Percentiles rank a stretch among this genome's conserved stretches.
Evolutionary conservation across 2,797 vertebrate genomes (phyloP).

Genomic region (Vireo griseus): DNA sequence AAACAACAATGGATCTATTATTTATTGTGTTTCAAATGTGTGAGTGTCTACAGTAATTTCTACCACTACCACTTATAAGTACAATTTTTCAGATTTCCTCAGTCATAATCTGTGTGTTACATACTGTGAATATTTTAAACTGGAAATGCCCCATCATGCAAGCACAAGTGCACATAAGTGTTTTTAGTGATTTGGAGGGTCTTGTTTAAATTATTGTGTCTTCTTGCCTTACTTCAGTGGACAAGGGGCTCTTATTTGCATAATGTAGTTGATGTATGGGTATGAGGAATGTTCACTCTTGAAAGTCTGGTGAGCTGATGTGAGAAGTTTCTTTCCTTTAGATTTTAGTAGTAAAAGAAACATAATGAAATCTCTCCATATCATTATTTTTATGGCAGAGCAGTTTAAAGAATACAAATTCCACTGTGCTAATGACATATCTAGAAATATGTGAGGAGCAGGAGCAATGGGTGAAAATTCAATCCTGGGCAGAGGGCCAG

Average conservation of each 20-base stretch:
- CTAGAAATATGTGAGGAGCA: conserved; percentile 6
- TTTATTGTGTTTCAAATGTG: neutral
- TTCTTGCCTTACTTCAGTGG: neutral
- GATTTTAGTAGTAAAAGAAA: neutral
- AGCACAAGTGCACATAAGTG: neutral
- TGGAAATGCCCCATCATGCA: neutral
- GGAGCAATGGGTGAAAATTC: conserved; percentile 42
- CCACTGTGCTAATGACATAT: conserved; percentile 7
- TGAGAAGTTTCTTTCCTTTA: neutral
- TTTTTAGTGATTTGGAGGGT: neutral
- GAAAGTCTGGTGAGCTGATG: neutral
- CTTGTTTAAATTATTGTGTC: neutral
- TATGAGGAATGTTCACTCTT: neutral
- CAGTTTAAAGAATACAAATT: conserved; percentile 20
- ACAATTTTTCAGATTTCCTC: neutral
- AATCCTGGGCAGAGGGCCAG: conserved; percentile 40
- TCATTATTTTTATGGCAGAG: conserved; percentile 10
- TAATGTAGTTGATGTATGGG: neutral
- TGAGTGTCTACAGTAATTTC: neutral
- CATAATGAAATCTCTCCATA: neutral
- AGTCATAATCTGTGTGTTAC: neutral
- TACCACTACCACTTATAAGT: neutral
- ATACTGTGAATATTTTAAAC: neutral
- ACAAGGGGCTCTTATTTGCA: neutral
- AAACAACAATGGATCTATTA: neutral